Base-by-base conservation (phyloP, 2,888 invertebrate species). In the Drosophila sordidula region DNA sequence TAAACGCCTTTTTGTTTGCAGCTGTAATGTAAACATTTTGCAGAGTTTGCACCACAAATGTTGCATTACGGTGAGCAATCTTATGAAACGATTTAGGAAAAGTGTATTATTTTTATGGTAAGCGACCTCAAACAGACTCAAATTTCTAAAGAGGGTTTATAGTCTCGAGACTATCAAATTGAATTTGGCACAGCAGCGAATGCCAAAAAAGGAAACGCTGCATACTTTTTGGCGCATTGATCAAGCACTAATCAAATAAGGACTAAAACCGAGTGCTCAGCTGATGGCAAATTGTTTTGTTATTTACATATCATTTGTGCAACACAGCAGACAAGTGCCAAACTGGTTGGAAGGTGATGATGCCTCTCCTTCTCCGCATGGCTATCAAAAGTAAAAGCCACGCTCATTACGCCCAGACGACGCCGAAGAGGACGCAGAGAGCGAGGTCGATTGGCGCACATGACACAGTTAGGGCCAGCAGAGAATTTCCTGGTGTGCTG, bases 301-400 rank as follows among this genome's bases (percentile, higher is more conserved):
- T 85, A 82, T 83, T 83, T 85, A 80, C 85, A 85, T 83, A 80
- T 85, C 79, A 80, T 85, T 84, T 85, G 80, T 66, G 62, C 39
- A 41, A 42, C 32, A 58, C 22, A 16, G 32, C 59, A 68, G 63
- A 51, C 66, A 75, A 65, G 73, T 66, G 78, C 61, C 68, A 56
- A 70, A 63, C 18, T 39, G 42, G 36, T 52, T 34, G 51, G 36
- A 74, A 63, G 57, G 44, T 62, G 58, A 44, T 46, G 9, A 16
- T 52, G 9, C 51, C 39, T 47, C 29, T 11, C 12, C 18, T 39
- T 6, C 45, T 11, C 26, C 41, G 8, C 44, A 57, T 58, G 70
- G 34, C 25, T 56, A 52, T 55, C 62, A 51, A 73, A 68, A 73
- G 71, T 70, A 68, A 80, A 75, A 77, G 80, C 69, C 49, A 58